Percentiles rank a stretch among this genome's conserved stretches.
Evolutionary conservation across 2,888 invertebrate species (phyloP).

Genomic region (Hirtodrosophila histrioides): DNA sequence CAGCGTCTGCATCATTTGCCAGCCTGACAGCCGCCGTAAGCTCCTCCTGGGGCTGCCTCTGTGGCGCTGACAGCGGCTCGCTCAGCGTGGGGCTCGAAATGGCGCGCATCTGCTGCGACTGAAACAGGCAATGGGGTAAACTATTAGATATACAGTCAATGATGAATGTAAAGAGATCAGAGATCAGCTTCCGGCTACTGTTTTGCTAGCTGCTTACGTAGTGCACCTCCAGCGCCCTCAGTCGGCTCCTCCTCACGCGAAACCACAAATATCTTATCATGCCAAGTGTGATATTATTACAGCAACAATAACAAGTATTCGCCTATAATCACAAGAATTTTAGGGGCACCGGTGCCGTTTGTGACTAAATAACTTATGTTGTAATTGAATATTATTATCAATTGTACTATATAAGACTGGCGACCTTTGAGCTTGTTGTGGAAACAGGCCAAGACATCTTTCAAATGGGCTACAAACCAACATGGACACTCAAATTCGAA

Average conservation of each 20-base stretch:
- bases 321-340: not conserved
- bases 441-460: no score
- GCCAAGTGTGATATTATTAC: conserved; percentile 18
- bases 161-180: no score
- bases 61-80: conserved; percentile 41
- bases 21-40: conserved; percentile 2
- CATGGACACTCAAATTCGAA: not conserved
- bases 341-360: not conserved
- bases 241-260: conserved; percentile 23
- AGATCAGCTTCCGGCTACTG: conserved; percentile 11
- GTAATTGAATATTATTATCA: not conserved
- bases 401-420: no score
- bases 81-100: conserved; percentile 84
- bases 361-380: no score
- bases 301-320: not conserved
- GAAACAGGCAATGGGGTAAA: conserved; percentile 21
- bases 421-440: no score
- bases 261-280: conserved; percentile 57
- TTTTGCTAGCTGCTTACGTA: conserved; percentile 31
- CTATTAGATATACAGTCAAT: no score
- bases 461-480: not conserved
- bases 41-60: conserved; percentile 18
- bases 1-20: not conserved
- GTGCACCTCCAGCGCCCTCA: conserved; percentile 18
- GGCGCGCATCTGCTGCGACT: conserved; percentile 84